Percentiles rank a stretch among this genome's conserved stretches.
Conservation (phyloP, 2,888 invertebrate genomes). For the Lycia hirtaria region DNA sequence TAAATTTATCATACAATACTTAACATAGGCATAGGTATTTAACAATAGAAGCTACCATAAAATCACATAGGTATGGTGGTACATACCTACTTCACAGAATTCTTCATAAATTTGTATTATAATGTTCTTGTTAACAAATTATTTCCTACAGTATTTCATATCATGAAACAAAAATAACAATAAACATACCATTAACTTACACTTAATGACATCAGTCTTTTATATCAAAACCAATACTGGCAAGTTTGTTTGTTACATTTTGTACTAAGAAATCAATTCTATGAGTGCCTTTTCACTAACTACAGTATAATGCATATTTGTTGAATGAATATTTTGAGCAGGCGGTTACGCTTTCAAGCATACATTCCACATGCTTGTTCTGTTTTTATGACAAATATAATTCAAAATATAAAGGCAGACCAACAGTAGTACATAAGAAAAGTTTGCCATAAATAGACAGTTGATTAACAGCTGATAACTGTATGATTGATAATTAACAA, state of each 20-base stretch:
- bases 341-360: too few relatives aligned
- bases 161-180: slow-evolving; percentile 65
- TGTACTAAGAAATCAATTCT: slow-evolving; percentile 81
- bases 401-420: too few relatives aligned
- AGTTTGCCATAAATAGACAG: too few relatives aligned
- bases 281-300: slow-evolving; percentile 74
- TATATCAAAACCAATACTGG: slow-evolving; percentile 85
- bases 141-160: slow-evolving; percentile 57
- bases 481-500: too few relatives aligned
- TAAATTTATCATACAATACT: slow-evolving; percentile 22
- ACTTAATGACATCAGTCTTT: slow-evolving; percentile 84
- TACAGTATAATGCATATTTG: slow-evolving; percentile 38
- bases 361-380: too few relatives aligned
- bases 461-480: too few relatives aligned
- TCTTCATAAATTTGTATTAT: slow-evolving; percentile 28
- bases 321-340: slow-evolving; percentile 5
- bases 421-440: too few relatives aligned
- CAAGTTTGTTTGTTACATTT: slow-evolving; percentile 84
- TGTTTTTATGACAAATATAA: too few relatives aligned
- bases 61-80: slow-evolving; percentile 49
- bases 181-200: slow-evolving; percentile 58
- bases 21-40: slow-evolving; percentile 27
- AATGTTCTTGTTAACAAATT: slow-evolving; percentile 40
- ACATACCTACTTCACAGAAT: slow-evolving; percentile 26
- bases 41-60: slow-evolving; percentile 53